Evolutionary conservation across 2,888 invertebrate species (phyloP), one percentile per base, ranked within the genome.

Genomic region (Ceraclea dissimilis): DNA sequence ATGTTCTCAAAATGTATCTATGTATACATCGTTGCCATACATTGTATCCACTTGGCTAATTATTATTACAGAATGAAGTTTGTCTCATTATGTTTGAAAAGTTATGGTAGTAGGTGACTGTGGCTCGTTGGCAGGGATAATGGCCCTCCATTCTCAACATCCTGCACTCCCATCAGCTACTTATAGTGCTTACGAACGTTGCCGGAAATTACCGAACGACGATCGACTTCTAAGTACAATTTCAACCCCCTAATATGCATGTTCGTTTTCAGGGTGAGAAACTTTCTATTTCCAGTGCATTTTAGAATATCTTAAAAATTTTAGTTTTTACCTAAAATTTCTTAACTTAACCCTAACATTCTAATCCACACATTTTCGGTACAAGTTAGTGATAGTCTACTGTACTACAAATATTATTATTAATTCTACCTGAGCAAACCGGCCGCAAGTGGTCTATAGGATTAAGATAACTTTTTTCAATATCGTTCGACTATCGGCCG

Each of bases 71-170:
- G 39, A 39, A 39, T 5, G 39, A 39, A 39, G 39, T 39, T 39
- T 39, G 16, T 5, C 2, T 39, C 39, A 13, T 39, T 39, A 39
- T 13, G n/a, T 39, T 39, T 39, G 39, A 39, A 13, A 39, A 39
- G 8, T 39, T 39, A 39, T 39, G 5, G 39, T 39, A 39, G 39
- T 33, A 54, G 34, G 22, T 33, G 31, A 39, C 47, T 52, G 52
- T 22, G 31, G 26, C 31, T 47, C 54, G 49, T 52, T 39, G 56
- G 39, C 34, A n/a, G 48, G 49, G 49, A 60, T 61, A 61, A 61
- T 61, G 59, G 56, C 52, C 51, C 59, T 58, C 61, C 59, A 57
- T 60, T 61, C 53, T 56, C 55, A 51, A 50, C 58, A 60, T 60
- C 61, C 61, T 60, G 58, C 58, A 57, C 61, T 57, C 33, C 39